Conservation (phyloP, 2,113 vertebrate genomes). For the Sapajus apella region DNA sequence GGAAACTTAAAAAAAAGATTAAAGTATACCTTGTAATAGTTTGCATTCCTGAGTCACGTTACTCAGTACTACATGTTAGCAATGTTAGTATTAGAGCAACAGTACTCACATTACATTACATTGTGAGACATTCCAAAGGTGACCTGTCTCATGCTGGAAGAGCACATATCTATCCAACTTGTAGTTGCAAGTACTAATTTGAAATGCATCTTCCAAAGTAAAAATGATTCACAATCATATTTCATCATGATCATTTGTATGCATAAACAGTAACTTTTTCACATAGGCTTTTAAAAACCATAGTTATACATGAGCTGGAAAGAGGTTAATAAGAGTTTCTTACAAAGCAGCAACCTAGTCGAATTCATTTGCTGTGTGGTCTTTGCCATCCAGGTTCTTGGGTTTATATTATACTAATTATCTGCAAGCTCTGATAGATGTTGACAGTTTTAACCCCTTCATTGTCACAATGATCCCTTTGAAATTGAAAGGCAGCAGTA, state of each 20-base stretch:
- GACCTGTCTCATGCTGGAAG: neutral
- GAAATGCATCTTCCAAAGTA: constrained; percentile 27
- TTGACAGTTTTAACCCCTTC: constrained; percentile 78
- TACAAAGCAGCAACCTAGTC: neutral
- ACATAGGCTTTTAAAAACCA: neutral
- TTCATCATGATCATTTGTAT: constrained; percentile 8
- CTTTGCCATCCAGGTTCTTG: constrained; percentile 35
- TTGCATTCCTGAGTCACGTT: neutral
- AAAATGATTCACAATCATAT: neutral
- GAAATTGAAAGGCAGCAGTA: neutral
- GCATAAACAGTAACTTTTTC: constrained; percentile 20
- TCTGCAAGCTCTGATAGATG: constrained; percentile 57
- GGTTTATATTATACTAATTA: constrained; percentile 72
- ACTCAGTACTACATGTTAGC: neutral
- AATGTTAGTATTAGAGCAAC: neutral
- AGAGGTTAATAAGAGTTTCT: constrained; percentile 56
- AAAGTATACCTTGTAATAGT: neutral
- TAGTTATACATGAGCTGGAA: neutral
- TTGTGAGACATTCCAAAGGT: neutral
- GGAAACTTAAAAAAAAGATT: neutral
- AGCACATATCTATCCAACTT: neutral
- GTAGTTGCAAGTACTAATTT: neutral
- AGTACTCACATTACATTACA: neutral
- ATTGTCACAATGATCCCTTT: neutral
- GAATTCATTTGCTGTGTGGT: constrained; percentile 49